Evolutionary conservation across 2,888 invertebrate genomes (phyloP).

Genomic region (Chouioia cunea): DNA sequence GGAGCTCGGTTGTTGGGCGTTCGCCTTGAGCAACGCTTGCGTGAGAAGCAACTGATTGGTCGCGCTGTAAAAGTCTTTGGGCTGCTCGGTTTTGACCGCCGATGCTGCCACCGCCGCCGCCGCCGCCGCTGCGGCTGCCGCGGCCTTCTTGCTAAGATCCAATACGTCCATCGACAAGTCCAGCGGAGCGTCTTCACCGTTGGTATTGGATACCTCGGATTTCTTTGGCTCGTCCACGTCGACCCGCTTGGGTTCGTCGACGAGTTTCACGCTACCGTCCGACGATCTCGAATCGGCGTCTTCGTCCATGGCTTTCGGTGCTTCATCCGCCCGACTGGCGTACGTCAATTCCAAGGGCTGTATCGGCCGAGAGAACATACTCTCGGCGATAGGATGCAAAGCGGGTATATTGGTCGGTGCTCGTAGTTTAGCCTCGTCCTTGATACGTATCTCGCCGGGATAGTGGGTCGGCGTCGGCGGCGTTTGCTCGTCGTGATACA

Average conservation of each 20-base stretch:
- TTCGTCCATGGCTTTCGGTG: slow-evolving; percentile 67
- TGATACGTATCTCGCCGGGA: slow-evolving; percentile 52
- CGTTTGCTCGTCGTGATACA: not conserved
- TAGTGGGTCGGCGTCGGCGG: slow-evolving; percentile 50
- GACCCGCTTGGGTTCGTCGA: slow-evolving; percentile 59
- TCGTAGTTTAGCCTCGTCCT: slow-evolving; percentile 53
- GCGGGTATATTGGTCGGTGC: slow-evolving; percentile 2
- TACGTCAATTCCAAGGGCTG: slow-evolving; percentile 54
- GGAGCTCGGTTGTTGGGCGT: slow-evolving; percentile 51
- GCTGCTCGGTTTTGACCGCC: slow-evolving; percentile 5
- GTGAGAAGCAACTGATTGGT: slow-evolving; percentile 74
- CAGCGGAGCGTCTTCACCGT: slow-evolving; percentile 71
- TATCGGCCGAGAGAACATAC: slow-evolving; percentile 47
- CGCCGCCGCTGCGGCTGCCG: slow-evolving; percentile 49
- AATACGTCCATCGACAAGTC: slow-evolving; percentile 85
- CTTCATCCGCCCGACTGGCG: slow-evolving; percentile 50
- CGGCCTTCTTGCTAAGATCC: slow-evolving; percentile 83
- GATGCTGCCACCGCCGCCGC: slow-evolving; percentile 51
- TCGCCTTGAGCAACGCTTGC: slow-evolving; percentile 76
- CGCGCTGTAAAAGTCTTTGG: slow-evolving; percentile 62
- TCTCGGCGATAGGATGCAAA: slow-evolving; percentile 31
- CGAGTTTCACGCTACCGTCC: slow-evolving; percentile 63
- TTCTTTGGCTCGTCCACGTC: slow-evolving; percentile 59
- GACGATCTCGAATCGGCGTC: slow-evolving; percentile 64
- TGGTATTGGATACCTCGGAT: slow-evolving; percentile 44